These are phyloP conservation scores for Saccopteryx bilineata DNA, from an alignment of 2,113 vertebrate species.

Conservation along the genomic window DNA sequence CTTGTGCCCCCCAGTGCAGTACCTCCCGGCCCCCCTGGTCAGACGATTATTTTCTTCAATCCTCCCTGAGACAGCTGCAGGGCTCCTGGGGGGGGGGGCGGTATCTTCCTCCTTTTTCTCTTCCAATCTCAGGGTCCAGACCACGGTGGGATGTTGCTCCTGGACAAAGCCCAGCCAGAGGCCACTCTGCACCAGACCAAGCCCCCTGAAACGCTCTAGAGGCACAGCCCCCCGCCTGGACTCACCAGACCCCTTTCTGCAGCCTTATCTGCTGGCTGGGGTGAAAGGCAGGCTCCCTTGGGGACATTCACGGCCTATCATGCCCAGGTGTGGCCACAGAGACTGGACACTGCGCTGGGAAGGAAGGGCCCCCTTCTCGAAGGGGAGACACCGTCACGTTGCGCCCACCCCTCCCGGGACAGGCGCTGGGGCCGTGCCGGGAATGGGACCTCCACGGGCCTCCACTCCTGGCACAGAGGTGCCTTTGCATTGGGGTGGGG, in stretches of 20 bases:
- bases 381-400: too few species aligned
- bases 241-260: background rate
- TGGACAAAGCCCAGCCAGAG: background rate
- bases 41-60: background rate
- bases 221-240: background rate
- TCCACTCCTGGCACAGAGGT: too few species aligned
- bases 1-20: rapidly evolving
- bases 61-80: background rate
- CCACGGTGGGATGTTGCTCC: background rate
- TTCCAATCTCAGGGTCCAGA: background rate
- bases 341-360: background rate
- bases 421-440: background rate
- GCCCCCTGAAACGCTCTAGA: rapidly evolving
- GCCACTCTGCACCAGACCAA: background rate
- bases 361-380: background rate
- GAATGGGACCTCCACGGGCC: background rate
- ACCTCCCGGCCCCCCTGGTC: background rate
- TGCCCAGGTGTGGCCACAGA: background rate
- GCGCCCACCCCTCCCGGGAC: background rate
- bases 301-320: background rate
- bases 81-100: background rate
- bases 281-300: background rate
- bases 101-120: too few species aligned
- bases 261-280: rapidly evolving
- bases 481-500: background rate